Percentiles rank a stretch among this genome's conserved stretches.
Conservation (phyloP, 2,888 invertebrate species). For the Gisinianus flammeolus region DNA sequence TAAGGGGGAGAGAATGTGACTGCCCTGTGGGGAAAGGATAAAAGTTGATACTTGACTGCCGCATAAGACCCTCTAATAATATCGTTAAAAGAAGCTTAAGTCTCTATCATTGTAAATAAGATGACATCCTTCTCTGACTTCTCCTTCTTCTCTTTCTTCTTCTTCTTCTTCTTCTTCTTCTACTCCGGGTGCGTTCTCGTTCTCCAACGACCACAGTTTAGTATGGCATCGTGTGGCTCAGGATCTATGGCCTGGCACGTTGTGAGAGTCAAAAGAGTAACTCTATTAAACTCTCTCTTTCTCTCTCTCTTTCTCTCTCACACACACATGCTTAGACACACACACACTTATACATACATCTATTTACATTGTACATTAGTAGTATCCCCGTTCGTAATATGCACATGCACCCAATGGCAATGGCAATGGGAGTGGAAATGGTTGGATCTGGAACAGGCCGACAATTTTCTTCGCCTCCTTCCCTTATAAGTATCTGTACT, state of each 20-base stretch:
- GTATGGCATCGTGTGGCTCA: no score
- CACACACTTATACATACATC: not conserved
- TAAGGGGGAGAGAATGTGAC: not conserved
- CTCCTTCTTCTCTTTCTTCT: not conserved
- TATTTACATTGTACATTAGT: not conserved
- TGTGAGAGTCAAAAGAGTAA: no score
- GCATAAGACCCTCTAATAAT: slow-evolving; percentile 44
- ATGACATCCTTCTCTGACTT: slow-evolving; percentile 36
- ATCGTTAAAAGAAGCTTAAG: slow-evolving; percentile 51
- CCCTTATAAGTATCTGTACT: no score
- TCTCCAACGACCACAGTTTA: no score
- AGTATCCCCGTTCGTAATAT: no score
- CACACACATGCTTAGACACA: not conserved
- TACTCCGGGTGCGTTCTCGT: no score
- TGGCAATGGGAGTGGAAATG: no score
- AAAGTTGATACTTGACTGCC: slow-evolving; percentile 7
- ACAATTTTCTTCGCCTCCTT: not conserved
- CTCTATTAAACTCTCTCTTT: no score
- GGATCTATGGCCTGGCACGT: no score
- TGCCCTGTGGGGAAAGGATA: not conserved
- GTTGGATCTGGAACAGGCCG: no score
- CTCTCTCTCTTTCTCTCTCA: not conserved
- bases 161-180: no score
- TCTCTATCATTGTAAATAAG: slow-evolving; percentile 42
- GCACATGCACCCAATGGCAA: no score